Percentiles rank a stretch among this genome's conserved stretches.
phyloP scores from a whole-genome alignment of 2,888 invertebrate genomes.

The Nineta flava region DNA sequence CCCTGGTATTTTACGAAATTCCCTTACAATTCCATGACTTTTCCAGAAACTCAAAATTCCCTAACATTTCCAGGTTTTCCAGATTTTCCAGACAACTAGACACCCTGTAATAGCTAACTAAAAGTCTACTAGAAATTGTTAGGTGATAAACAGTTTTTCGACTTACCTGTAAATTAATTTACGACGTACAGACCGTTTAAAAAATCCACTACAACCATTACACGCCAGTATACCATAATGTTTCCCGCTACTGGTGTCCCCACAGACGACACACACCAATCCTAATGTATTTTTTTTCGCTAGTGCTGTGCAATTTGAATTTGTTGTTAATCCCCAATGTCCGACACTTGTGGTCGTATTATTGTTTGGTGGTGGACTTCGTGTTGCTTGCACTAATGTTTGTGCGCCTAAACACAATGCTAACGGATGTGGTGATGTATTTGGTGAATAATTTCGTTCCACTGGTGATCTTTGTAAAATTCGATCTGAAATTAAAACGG shows the following conservation, averaged over 20 bases:
- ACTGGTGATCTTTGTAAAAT: slow-evolving; percentile 1
- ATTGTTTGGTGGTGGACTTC: slow-evolving; percentile 39
- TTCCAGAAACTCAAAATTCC: no score
- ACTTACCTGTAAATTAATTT: slow-evolving; percentile 91
- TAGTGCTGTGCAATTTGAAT: not conserved
- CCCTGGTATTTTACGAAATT: no score
- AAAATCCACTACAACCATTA: slow-evolving; percentile 98
- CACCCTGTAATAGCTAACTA: no score
- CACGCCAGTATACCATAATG: slow-evolving; percentile 97
- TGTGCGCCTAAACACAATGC: slow-evolving; percentile 40
- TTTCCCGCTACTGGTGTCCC: slow-evolving; percentile 92
- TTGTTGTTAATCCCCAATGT: slow-evolving; percentile 19
- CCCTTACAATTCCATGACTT: no score
- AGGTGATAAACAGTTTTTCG: not conserved
- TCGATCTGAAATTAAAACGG: not conserved
- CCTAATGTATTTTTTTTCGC: slow-evolving; percentile 36
- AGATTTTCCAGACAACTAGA: no score
- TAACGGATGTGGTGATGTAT: slow-evolving; percentile 25
- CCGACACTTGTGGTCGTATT: slow-evolving; percentile 28
- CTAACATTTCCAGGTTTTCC: no score
- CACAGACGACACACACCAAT: slow-evolving; percentile 88
- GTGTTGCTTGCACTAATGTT: slow-evolving; percentile 44
- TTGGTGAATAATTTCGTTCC: slow-evolving; percentile 1
- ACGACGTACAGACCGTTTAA: slow-evolving; percentile 88
- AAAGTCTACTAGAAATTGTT: no score